phyloP scores from a whole-genome alignment of 2,888 invertebrate species.

The Acanthococcus lagerstroemiae region DNA sequence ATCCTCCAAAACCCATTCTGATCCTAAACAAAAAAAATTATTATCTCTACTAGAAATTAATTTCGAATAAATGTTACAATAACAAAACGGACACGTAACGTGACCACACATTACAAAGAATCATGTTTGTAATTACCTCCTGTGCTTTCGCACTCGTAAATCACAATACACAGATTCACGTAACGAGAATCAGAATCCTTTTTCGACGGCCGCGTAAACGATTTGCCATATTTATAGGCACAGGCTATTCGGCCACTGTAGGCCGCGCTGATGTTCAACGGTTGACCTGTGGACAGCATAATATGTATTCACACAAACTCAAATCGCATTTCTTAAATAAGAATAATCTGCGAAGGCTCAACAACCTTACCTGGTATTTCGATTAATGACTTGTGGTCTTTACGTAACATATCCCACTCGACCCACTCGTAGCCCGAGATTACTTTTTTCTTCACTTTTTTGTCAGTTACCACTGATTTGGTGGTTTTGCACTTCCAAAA shows the following conservation, averaged over 20 bases:
- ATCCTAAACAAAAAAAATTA: slow-evolving; percentile 40
- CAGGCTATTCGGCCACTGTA: slow-evolving; percentile 96
- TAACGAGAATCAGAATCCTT: slow-evolving; percentile 68
- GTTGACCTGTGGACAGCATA: slow-evolving; percentile 53
- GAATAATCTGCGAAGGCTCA: too few relatives aligned
- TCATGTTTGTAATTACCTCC: slow-evolving; percentile 51
- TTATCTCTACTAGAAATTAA: not conserved
- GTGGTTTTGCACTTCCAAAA: slow-evolving; percentile 74
- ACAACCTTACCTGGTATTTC: slow-evolving; percentile 57
- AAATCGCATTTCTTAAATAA: not conserved
- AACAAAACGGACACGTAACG: not conserved
- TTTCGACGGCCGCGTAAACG: slow-evolving; percentile 70
- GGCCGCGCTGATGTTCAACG: slow-evolving; percentile 88
- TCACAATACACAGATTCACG: slow-evolving; percentile 85
- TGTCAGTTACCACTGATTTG: slow-evolving; percentile 44
- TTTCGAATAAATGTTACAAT: not conserved
- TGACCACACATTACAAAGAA: too few relatives aligned
- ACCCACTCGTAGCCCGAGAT: slow-evolving; percentile 58
- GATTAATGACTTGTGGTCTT: slow-evolving; percentile 54
- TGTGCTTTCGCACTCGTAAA: slow-evolving; percentile 98
- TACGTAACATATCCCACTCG: slow-evolving; percentile 82
- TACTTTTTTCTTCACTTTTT: slow-evolving; percentile 40
- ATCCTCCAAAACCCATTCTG: slow-evolving; percentile 84
- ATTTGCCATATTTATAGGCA: slow-evolving; percentile 88
- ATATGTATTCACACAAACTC: not conserved